Evolutionary conservation across 2,797 vertebrate species (phyloP).

Genomic region (Siniperca scherzeri): DNA sequence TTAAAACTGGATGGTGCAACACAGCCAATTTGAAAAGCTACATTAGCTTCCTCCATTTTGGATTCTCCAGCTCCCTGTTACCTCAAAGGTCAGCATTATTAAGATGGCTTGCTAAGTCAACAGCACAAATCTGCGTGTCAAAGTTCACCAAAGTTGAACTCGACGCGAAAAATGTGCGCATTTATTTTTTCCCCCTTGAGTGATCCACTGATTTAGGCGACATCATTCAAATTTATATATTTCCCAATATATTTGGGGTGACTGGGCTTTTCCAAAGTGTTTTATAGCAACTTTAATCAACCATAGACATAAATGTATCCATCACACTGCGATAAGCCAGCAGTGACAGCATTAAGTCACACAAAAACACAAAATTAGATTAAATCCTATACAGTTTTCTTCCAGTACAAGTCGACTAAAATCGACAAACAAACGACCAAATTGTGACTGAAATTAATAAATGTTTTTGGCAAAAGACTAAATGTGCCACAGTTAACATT

Average conservation of each 20-base stretch:
- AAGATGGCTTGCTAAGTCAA: background rate
- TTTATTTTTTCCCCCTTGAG: background rate
- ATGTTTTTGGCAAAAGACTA: background rate
- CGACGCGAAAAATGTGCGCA: background rate
- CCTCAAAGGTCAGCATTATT: too few species aligned
- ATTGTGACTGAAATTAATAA: background rate
- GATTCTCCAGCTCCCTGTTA: background rate
- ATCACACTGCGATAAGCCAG: background rate
- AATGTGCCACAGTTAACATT: background rate
- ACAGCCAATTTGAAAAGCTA: too few species aligned
- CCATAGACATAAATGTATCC: background rate
- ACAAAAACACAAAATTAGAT: background rate
- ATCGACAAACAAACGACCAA: background rate
- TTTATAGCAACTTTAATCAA: background rate
- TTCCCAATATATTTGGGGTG: background rate
- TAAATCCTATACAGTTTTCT: background rate
- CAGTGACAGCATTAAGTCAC: too few species aligned
- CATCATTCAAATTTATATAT: too few species aligned
- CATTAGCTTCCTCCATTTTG: too few species aligned
- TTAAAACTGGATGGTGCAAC: background rate
- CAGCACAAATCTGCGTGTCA: too few species aligned
- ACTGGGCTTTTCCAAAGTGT: background rate
- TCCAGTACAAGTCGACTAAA: background rate
- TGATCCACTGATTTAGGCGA: background rate
- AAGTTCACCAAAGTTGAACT: background rate